A percentile compares a stretch with the other conserved stretches of the same genome.
phyloP scores from a whole-genome alignment of 2,888 invertebrate species.

The Ornithoptera alexandrae region DNA sequence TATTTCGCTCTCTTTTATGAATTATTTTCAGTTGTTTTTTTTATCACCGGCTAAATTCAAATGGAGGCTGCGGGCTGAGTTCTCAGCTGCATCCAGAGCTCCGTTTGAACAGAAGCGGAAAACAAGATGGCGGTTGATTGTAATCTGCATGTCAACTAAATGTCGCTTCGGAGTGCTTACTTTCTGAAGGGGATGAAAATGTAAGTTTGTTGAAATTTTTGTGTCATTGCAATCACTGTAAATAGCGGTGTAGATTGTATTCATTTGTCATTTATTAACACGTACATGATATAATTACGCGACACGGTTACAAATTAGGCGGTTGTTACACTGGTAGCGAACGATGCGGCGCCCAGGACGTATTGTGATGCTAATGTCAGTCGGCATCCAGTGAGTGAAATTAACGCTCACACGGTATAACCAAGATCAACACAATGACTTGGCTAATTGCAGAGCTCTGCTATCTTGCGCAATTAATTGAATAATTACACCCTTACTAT shows the following conservation, averaged over 20 bases:
- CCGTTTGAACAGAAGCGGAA: slow-evolving; percentile 31
- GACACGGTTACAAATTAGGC: slow-evolving; percentile 45
- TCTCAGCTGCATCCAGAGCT: slow-evolving; percentile 40
- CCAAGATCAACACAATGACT: slow-evolving; percentile 34
- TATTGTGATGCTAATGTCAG: slow-evolving; percentile 62
- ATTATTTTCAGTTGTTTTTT: slow-evolving; percentile 72
- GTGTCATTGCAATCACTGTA: not conserved
- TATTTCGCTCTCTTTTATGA: slow-evolving; percentile 74
- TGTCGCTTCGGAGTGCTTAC: not conserved
- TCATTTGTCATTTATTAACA: slow-evolving; percentile 1
- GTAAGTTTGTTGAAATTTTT: too few relatives aligned
- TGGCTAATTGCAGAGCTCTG: slow-evolving; percentile 41
- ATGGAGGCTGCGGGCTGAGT: slow-evolving; percentile 50
- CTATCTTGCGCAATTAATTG: slow-evolving; percentile 45
- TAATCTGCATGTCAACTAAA: slow-evolving; percentile 26
- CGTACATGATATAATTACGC: not conserved
- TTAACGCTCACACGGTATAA: slow-evolving; percentile 32
- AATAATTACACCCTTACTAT: slow-evolving; percentile 37
- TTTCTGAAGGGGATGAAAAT: not conserved
- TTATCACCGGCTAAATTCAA: slow-evolving; percentile 65
- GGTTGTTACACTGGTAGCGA: slow-evolving; percentile 41
- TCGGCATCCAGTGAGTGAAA: slow-evolving; percentile 40
- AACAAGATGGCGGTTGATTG: slow-evolving; percentile 29
- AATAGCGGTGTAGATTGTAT: not conserved
- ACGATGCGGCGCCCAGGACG: slow-evolving; percentile 46